Percentiles rank a stretch among this genome's conserved stretches.
Conservation (phyloP, 2,797 vertebrate genomes). For the Capromys pilorides region DNA sequence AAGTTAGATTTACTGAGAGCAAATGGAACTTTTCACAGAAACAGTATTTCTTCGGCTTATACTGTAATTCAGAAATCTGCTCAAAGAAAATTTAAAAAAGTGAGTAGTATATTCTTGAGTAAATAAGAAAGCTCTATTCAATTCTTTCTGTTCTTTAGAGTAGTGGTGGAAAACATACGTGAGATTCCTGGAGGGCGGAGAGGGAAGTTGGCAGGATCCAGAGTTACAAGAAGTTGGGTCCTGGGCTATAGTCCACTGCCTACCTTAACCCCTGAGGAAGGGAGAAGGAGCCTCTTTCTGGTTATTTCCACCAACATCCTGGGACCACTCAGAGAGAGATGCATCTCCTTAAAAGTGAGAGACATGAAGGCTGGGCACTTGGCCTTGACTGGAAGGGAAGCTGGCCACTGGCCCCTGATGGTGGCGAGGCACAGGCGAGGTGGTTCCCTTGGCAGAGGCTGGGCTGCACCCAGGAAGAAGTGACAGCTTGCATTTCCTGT, state of each 20-base stretch:
- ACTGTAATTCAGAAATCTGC: background rate
- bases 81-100: background rate
- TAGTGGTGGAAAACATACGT: background rate
- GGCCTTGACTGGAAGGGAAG: background rate
- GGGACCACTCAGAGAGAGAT: background rate
- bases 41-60: background rate
- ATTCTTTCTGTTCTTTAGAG: background rate
- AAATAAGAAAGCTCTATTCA: background rate
- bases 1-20: background rate
- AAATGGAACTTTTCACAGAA: background rate
- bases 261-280: too few relatives aligned
- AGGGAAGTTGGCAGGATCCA: accelerated
- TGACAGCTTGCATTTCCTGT: background rate
- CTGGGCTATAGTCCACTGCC: background rate
- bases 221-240: accelerated
- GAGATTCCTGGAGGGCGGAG: accelerated
- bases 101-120: background rate
- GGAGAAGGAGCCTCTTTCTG: background rate
- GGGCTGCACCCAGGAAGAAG: accelerated
- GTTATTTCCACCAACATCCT: background rate
- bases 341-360: background rate
- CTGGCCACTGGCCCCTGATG: too few relatives aligned
- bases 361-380: background rate
- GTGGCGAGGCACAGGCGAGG: too few relatives aligned
- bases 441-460: too few relatives aligned